Evolutionary conservation across 2,113 vertebrate species (phyloP), one percentile per base, ranked within the genome.

Genomic region (Anthoscopus minutus): DNA sequence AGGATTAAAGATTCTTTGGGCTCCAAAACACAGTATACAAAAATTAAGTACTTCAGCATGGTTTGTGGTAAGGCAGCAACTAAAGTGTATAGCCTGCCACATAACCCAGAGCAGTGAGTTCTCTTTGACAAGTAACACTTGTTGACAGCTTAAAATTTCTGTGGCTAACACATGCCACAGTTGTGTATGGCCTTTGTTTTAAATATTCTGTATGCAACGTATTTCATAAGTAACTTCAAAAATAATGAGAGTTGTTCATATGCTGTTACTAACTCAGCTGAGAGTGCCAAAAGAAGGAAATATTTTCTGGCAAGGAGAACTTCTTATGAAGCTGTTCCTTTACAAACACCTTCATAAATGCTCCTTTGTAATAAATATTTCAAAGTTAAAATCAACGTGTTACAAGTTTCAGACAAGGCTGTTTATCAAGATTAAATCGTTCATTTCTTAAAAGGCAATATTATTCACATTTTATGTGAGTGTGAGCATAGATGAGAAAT

Each of bases 1-100:
- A 94, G 92, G 93, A 93, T 93, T 95, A 95, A 92, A 96, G 89
- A 93, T 92, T 86, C 91, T 94, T 95, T 93, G 74, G 91, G 92
- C 87, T 89, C 88, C 82, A 21, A 77, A 93, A 94, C 88, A 57
- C 82, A 71, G 74, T 88, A 80, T 77, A 88, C 85, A 93, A 60
- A 88, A 92, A 88, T 88, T 15, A 96, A 93, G 91, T 92, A 35
- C 92, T 83, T 66, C 77, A 90, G 90, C 86, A 56, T 25, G 92
- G 92, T 91, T 86, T 93, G 86, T 81, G 91, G 88, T 81, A 94
- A 93, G 93, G 94, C 93, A 95, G 84, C 58, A 51, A 38, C 84
- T 87, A 57, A 64, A 91, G 37, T 50, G 72, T 67, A 25, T 3
- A 88, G 87, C 56, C 51, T 88, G 71, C 40, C 72, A 53, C 50